Evolutionary conservation across 2,888 invertebrate species (phyloP), one percentile per base, ranked within the genome.

Genomic region (Ephialtes manifestator): DNA sequence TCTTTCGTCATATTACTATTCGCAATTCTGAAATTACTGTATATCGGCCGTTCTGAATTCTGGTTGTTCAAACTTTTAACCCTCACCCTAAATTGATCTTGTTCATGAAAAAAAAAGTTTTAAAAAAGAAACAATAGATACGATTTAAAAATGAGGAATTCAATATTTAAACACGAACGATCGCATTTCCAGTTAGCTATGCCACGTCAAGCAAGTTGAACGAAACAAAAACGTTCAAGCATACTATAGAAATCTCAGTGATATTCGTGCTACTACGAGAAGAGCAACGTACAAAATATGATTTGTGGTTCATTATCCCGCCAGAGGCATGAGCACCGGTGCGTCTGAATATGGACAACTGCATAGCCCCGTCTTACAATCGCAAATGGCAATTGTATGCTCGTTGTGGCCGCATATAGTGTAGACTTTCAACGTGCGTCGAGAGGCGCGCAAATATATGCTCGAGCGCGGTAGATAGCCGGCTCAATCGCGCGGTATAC

Each of bases 371-470:
- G 7, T n/a, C 31, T 63, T 18, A 39, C 63, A 63, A 39, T 63
- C 63, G 63, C 63, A 63, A 63, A 63, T 35, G 35, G 35, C 63
- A 63, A 63, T 63, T 60, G 58, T 60, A 48, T 48, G 28, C 46
- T 46, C 60, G 67, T 67, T 67, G 43, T 24, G 31, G 28, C n/a
- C 60, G 55, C 43, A 13, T 58, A 48, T 60, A 46, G 46, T 60
- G 60, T 74, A 74, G 43, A 48, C 24, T 46, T 28, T 39, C 4
- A 60, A 31, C 77, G 77, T 84, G 81, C 77, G 81, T 81, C 71
- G 71, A 75, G 63, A 78, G 75, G 68, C 75, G 55, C 76, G 81
- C 74, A 79, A 70, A 74, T 83, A 78, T 35, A 83, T 83, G 78
- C 72, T 46, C 65, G 60, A 39, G 60, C 71, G 51, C 46, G 18